Percentiles rank a stretch among this genome's conserved stretches.
Conservation (phyloP, 2,113 vertebrate species). For the Pardalotus punctatus region DNA sequence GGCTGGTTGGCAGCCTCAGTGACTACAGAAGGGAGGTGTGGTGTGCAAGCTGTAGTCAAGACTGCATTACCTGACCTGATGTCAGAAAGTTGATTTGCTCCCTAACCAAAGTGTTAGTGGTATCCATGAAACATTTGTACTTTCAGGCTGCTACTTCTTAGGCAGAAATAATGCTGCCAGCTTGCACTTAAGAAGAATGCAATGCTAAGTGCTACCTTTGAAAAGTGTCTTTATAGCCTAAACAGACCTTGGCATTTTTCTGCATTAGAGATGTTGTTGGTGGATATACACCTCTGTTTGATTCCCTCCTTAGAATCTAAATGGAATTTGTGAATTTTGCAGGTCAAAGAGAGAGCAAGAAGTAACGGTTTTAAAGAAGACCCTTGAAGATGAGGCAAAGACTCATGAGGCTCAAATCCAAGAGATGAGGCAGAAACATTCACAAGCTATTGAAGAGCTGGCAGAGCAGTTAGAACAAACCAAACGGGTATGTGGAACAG, state of each 20-base stretch:
- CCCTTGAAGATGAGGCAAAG: slow-evolving; percentile 89
- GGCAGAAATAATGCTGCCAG: background rate
- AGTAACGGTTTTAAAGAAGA: slow-evolving; percentile 90
- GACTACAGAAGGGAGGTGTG: background rate
- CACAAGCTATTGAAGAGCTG: slow-evolving; percentile 91
- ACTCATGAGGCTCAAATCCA: slow-evolving; percentile 87
- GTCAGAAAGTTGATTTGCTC: background rate
- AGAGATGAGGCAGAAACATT: slow-evolving; percentile 94
- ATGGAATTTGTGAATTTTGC: background rate
- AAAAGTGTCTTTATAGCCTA: background rate
- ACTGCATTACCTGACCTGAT: background rate
- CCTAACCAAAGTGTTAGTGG: background rate
- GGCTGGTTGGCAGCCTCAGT: background rate
- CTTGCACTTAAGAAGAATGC: background rate
- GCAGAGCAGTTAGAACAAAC: slow-evolving; percentile 96
- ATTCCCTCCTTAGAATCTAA: background rate
- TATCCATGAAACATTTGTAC: background rate
- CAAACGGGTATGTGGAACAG: slow-evolving; percentile 81
- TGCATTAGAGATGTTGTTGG: background rate
- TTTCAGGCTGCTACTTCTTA: background rate
- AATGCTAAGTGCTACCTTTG: background rate
- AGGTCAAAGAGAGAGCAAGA: slow-evolving; percentile 95
- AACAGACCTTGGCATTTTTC: background rate
- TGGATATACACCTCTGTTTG: background rate
- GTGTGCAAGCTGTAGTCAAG: background rate